A percentile compares a stretch with the other conserved stretches of the same genome.
Evolutionary conservation across 2,797 vertebrate species (phyloP).

Genomic region (Prionace glauca): DNA sequence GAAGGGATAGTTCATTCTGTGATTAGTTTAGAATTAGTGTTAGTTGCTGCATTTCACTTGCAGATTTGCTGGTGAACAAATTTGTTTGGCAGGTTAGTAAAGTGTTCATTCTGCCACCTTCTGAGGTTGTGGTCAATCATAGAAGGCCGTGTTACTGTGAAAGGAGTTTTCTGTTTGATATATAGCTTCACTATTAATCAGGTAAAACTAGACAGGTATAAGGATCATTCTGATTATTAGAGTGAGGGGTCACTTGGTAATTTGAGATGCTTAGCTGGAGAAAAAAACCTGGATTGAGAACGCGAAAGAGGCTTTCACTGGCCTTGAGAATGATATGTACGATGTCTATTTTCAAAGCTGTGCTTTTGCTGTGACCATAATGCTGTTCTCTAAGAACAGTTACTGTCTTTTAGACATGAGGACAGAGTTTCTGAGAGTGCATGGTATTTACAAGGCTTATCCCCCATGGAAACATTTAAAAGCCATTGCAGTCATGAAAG

Average conservation of each 20-base stretch:
- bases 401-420: too few species aligned
- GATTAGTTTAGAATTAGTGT: background rate
- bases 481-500: background rate
- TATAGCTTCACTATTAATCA: background rate
- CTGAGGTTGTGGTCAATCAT: background rate
- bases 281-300: background rate
- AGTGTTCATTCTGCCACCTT: background rate
- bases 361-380: background rate
- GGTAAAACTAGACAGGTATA: background rate
- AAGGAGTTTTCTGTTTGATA: background rate
- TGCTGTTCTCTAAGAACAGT: background rate
- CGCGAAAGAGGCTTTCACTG: background rate
- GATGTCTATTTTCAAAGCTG: background rate
- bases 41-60: background rate
- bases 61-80: background rate
- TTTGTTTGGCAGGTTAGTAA: background rate
- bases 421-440: background rate
- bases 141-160: background rate
- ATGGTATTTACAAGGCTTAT: background rate
- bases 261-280: background rate
- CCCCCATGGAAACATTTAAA: background rate
- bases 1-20: too few species aligned
- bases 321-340: background rate
- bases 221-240: background rate
- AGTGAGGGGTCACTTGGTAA: background rate